Evolutionary conservation across 2,113 vertebrate genomes (phyloP), one percentile per base, ranked within the genome.

Genomic region (Holacanthus passer): DNA sequence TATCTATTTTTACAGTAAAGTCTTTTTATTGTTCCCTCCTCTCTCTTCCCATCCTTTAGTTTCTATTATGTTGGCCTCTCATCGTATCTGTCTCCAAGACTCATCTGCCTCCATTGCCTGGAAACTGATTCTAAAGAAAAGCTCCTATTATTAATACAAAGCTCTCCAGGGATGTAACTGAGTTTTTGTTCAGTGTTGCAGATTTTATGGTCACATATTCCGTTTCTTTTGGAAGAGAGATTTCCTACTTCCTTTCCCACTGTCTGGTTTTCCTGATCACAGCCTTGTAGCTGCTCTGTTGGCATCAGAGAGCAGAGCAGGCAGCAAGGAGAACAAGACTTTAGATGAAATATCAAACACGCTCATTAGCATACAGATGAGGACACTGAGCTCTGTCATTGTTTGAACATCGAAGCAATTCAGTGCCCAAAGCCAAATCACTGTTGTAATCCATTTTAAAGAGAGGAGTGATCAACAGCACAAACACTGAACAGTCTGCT

Each of bases 321-420:
- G n/a, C 29, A 72, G 59, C 37, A 31, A 73, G 56, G 70, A 75
- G 39, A 32, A 7, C 8, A 43, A 55, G 65, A 78, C 52, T 88
- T 59, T 70, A 83, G 84, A 84, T 83, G 65, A 84, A 84, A 86
- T 82, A 86, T 88, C 79, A 88, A 89, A 84, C 69, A 60, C 5
- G 1, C 56, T 86, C 66, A 89, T 89, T 85, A 87, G 83, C 81
- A 88, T 88, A 85, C 65, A 76, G 69, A 88, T 81, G 63, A 88
- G 73, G 79, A 85, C 63, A 43, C 43, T 24, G 62, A 84, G 73
- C 77, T 73, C 74, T 9, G 53, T 63, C 76, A 80, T 80, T 83
- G 73, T 91, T 87, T 88, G 71, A 84, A 86, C 83, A 71, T 52
- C 3, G 27, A 68, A 50, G 68, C 68, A 75, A 68, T 80, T 84